Conservation (phyloP, 2,888 invertebrate genomes). For the Hemicrepidius hirtus region DNA sequence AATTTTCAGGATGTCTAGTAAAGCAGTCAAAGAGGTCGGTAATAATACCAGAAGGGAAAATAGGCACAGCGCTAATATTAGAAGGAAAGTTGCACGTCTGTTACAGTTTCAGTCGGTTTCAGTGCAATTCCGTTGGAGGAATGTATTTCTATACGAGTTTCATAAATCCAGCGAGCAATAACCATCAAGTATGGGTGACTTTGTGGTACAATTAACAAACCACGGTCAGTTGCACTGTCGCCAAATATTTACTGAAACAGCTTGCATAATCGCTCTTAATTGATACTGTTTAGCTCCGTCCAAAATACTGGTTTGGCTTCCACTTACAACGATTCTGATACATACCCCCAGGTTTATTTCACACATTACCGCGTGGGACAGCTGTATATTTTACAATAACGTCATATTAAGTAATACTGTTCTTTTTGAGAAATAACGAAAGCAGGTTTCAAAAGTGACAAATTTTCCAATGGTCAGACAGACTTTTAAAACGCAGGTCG, state of each 20-base stretch:
- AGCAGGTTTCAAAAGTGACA: constrained; percentile 10
- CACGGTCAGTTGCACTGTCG: constrained; percentile 45
- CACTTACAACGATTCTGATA: constrained; percentile 33
- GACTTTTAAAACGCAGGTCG: not conserved
- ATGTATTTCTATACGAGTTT: constrained; percentile 19
- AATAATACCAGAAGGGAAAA: too few relatives aligned
- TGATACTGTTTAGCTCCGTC: constrained; percentile 39
- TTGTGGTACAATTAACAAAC: constrained; percentile 45
- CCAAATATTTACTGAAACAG: constrained; percentile 49
- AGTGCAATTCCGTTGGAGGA: not conserved
- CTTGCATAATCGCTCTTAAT: constrained; percentile 49
- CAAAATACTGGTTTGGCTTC: constrained; percentile 44
- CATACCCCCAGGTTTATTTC: constrained; percentile 34
- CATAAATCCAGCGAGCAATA: constrained; percentile 38
- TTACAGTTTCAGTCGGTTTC: not conserved
- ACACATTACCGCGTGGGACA: constrained; percentile 32
- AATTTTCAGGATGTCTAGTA: too few relatives aligned
- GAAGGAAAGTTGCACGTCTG: not conserved
- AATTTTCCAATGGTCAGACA: not conserved
- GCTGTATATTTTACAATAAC: constrained; percentile 19
- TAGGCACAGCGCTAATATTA: too few relatives aligned
- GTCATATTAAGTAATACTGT: constrained; percentile 22
- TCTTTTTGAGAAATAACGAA: constrained; percentile 7
- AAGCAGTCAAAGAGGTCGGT: too few relatives aligned
- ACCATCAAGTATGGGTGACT: constrained; percentile 33